Conservation (phyloP, 2,113 vertebrate species). For the Thunnus thynnus region DNA sequence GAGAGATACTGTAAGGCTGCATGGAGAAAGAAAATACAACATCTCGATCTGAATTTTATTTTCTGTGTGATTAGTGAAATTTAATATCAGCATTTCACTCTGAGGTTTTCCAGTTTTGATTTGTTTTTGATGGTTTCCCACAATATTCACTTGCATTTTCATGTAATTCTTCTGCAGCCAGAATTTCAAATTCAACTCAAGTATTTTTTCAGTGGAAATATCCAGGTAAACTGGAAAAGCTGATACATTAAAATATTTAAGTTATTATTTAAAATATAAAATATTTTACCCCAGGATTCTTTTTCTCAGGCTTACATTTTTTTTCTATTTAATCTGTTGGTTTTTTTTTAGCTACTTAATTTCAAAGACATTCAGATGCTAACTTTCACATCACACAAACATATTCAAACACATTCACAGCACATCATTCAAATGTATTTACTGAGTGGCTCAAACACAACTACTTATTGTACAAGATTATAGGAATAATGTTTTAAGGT, state of each 20-base stretch:
- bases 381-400: neutral
- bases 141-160: neutral
- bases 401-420: neutral
- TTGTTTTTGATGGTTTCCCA: neutral
- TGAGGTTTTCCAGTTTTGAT: neutral
- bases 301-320: no score
- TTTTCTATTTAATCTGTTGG: no score
- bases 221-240: neutral
- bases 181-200: neutral
- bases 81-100: neutral
- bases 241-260: neutral
- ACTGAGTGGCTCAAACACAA: neutral
- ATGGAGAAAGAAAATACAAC: neutral
- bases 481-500: neutral
- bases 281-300: no score
- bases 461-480: conserved; percentile 13
- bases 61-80: neutral
- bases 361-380: neutral
- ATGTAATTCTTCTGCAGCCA: neutral
- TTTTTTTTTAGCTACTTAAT: no score
- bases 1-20: neutral
- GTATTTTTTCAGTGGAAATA: neutral
- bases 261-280: no score
- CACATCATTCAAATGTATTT: neutral
- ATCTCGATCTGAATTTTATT: neutral